These are phyloP conservation scores for Mormyrops attenuatus DNA, from an alignment of 2,797 vertebrate genomes.

Conservation along the genomic window DNA sequence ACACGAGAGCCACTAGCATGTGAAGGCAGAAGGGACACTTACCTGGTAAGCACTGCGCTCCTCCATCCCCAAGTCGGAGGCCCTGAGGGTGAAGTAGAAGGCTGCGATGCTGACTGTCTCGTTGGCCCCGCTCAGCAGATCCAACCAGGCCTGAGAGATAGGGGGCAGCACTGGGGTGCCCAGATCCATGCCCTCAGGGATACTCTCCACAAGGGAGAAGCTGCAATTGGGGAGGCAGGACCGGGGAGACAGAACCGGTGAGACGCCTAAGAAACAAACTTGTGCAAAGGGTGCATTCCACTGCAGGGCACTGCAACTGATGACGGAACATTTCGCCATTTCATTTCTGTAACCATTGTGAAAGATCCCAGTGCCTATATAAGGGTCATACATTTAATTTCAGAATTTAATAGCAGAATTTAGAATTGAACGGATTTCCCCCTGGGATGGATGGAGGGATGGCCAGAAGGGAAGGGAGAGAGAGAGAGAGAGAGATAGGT, in stretches of 20 bases:
- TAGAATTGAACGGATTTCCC: background rate
- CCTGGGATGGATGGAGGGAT: background rate
- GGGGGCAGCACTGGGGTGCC: conserved; percentile 37
- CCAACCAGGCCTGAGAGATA: conserved; percentile 60
- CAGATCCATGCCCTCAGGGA: conserved; percentile 51
- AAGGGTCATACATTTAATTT: background rate
- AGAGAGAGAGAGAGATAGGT: background rate
- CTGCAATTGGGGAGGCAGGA: conserved; percentile 39
- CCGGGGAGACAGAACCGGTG: background rate
- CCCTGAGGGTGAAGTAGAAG: conserved; percentile 65
- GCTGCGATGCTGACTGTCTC: conserved; percentile 62
- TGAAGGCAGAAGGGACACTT: background rate
- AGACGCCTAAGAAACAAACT: background rate
- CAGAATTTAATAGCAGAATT: background rate
- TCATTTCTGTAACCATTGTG: background rate
- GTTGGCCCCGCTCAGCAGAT: conserved; percentile 57
- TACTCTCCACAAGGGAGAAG: conserved; percentile 63
- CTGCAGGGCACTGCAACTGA: background rate
- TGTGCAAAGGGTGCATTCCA: background rate
- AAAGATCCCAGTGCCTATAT: background rate
- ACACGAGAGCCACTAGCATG: background rate
- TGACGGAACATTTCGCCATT: background rate
- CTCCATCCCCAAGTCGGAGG: conserved; percentile 30
- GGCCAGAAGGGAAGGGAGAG: background rate
- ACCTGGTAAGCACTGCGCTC: conserved; percentile 49